Base-by-base conservation (phyloP, 2,888 invertebrate genomes). In the Andrena fulva region DNA sequence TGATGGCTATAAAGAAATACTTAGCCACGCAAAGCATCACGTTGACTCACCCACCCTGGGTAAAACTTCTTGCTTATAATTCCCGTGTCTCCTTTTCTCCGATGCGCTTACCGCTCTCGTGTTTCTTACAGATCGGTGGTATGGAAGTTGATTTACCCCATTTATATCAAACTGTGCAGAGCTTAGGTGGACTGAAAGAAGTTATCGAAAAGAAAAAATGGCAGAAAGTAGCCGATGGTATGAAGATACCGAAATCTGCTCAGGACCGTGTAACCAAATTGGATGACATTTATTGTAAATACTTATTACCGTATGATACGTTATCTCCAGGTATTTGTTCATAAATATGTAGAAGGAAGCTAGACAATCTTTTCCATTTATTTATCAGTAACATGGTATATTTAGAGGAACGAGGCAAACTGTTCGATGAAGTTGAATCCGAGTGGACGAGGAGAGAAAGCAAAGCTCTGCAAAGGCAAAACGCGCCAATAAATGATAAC, bases 211-310 rank as follows among this genome's bases (percentile, higher is more conserved):
- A 97, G 92, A 97, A 98, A 90, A 97, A 97, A 86, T 99, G 99
- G 99, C 95, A 96, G 4, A 96, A 96, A 84, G 97, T 99, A 0
- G 98, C 98, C 0, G 98, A 98, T 88, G 96, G 96, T n/a, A 97
- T 99, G 96, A 96, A 97, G 90, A 97, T 98, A 89, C 97, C 97
- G 0, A 97, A 97, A 94, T 95, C 96, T 8, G 96, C 97, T 0
- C 97, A 97, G 91, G 97, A 97, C 90, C 96, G 97, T 63, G 96
- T 97, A 1, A 96, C 97, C 2, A 97, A 97, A 92, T 94, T 99
- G 7, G 98, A 99, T 91, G 97, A 97, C 86, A 96, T 98, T 59
- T 99, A 99, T 93, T 97, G 98, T 92, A 98, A 98, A 95, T 98
- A 97, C 93, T 95, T 99, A 63, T 94, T 99, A 85, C 98, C 98